Percentiles rank a stretch among this genome's conserved stretches.
Conservation (phyloP, 2,888 invertebrate species). For the Seira ritae region DNA sequence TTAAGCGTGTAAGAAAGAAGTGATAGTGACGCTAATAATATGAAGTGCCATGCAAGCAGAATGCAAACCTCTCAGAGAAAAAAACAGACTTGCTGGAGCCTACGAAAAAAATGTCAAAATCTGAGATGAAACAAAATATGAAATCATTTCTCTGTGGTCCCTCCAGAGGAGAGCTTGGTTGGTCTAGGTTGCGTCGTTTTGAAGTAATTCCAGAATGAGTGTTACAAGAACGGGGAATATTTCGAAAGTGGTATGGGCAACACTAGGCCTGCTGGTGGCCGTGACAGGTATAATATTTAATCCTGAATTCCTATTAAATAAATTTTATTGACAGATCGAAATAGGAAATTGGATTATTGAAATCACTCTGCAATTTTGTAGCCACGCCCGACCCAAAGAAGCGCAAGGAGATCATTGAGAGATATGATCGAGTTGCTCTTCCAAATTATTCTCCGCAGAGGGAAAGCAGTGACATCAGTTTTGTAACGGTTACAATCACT, state of each 20-base stretch:
- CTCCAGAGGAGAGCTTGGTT: neutral
- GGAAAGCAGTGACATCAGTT: slow-evolving; percentile 25
- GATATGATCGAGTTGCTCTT: slow-evolving; percentile 67
- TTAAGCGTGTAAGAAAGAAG: neutral
- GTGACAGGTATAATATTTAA: neutral
- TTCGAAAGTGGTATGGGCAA: neutral
- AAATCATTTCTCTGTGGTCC: neutral
- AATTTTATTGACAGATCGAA: neutral
- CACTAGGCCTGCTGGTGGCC: neutral
- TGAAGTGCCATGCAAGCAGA: slow-evolving; percentile 2
- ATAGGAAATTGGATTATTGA: neutral
- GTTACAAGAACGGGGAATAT: no score
- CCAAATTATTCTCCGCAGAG: slow-evolving; percentile 54
- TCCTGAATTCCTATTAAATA: neutral
- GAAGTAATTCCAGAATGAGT: no score
- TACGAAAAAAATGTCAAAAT: neutral
- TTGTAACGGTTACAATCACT: slow-evolving; percentile 63
- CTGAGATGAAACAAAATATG: neutral
- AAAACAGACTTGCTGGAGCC: neutral
- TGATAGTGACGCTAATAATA: slow-evolving; percentile 16
- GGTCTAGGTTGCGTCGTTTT: no score
- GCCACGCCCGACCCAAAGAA: slow-evolving; percentile 68
- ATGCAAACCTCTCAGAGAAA: neutral
- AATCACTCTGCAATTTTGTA: slow-evolving; percentile 17
- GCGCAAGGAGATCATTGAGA: slow-evolving; percentile 52